phyloP scores from a whole-genome alignment of 1,140 invertebrate genomes.

The Bombus pyrosoma region DNA sequence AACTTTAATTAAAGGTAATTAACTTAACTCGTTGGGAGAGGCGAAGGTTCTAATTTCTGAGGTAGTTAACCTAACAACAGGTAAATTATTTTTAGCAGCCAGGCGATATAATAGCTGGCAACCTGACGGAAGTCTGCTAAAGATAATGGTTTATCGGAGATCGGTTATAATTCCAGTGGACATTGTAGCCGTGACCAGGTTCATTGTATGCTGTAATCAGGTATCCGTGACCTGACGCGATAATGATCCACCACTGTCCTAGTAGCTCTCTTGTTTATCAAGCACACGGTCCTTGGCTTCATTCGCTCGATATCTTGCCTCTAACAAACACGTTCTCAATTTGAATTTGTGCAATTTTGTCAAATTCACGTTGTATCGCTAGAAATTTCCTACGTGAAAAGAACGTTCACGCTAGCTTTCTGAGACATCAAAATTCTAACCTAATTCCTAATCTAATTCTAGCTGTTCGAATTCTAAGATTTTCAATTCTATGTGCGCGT shows the following conservation, averaged over 20 bases:
- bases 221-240: slow-evolving; percentile 55
- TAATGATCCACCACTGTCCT: slow-evolving; percentile 50
- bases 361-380: no score
- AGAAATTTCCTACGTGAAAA: no score
- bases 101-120: slow-evolving; percentile 31
- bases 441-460: no score
- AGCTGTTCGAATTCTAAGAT: no score
- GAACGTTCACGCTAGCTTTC: no score
- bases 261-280: slow-evolving; percentile 33
- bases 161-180: slow-evolving; percentile 25
- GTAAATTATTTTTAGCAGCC: slow-evolving; percentile 7
- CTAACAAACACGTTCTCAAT: background rate
- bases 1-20: no score
- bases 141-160: slow-evolving; percentile 47
- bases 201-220: slow-evolving; percentile 56
- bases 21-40: background rate
- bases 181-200: background rate
- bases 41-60: background rate
- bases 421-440: no score
- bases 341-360: no score
- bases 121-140: slow-evolving; percentile 11
- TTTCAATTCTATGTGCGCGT: no score
- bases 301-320: background rate
- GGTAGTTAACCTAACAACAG: background rate
- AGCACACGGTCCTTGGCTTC: background rate